Evolutionary conservation across 2,888 invertebrate genomes (phyloP).

Genomic region (Melanargia galathea): DNA sequence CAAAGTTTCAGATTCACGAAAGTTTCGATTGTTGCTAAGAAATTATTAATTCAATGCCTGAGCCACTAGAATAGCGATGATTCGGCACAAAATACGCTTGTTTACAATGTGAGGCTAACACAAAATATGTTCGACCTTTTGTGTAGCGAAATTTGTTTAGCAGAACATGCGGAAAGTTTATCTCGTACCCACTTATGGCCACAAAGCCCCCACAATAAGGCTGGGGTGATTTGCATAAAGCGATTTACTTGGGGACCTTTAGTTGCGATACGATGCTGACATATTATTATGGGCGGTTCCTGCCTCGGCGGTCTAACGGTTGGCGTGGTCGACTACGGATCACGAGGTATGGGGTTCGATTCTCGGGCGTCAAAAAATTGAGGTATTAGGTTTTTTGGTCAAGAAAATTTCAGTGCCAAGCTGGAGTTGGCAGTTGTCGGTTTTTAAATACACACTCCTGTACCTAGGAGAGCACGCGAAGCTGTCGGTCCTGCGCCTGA

Average conservation of each 20-base stretch:
- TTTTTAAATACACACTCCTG: no score
- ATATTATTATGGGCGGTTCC: no score
- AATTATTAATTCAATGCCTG: neutral
- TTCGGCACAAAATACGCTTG: neutral
- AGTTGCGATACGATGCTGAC: constrained; percentile 13
- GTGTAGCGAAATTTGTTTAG: constrained; percentile 17
- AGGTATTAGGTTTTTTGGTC: no score
- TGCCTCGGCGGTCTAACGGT: no score
- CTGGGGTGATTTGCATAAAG: constrained; percentile 37
- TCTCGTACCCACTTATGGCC: constrained; percentile 13
- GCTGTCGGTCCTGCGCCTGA: no score
- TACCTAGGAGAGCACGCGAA: no score
- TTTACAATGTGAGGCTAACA: constrained; percentile 7
- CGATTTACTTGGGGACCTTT: constrained; percentile 31
- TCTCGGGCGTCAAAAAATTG: no score
- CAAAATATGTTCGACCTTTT: constrained; percentile 16
- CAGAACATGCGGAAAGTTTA: constrained; percentile 15
- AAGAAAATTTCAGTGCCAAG: no score
- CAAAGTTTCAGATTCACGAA: no score
- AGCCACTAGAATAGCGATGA: constrained; percentile 2
- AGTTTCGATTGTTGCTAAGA: neutral
- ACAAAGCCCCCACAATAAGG: constrained; percentile 28
- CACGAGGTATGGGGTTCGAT: no score
- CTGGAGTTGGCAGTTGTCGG: no score
- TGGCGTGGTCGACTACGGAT: no score